Base-by-base conservation (phyloP, 2,888 invertebrate species). In the Limenitis arthemis region DNA sequence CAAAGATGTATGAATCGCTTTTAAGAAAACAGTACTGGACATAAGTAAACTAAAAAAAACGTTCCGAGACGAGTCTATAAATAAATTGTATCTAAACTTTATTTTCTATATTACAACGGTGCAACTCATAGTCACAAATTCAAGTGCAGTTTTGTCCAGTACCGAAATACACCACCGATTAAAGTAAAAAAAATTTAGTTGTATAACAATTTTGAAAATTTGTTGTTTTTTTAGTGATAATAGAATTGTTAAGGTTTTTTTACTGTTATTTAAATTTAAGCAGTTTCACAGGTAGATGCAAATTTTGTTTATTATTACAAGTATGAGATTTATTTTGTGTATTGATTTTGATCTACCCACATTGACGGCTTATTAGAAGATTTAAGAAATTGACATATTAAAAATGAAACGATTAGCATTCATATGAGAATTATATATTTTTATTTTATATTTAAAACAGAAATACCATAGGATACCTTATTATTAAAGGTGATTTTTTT, bases 151-250 rank as follows among this genome's bases (percentile, higher is more conserved):
- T 37, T 37, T 31, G 46, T 46, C 30, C 12, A 38, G 30, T 38
- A 37, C 9, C 39, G 48, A 44, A 55, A 59, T 52, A 57, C 60
- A 59, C 62, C 60, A 61, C 62, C 61, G 57, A 57, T 36, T 44
- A 30, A 44, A 40, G 42, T 38, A 46, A 36, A 38, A 41, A 20
- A 42, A 55, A 46, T 46, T 40, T 31, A 49, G 11, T 50, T 49
- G 44, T 51, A 36, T 46, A 51, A 40, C 44, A 30, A 30, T 31
- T 49, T 36, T 32, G 44, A 46, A 43, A 33, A 44, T 49, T 46
- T 38, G 55, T 56, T 53, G 40, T 49, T 51, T 47, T 47, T 49
- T 55, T 41, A 59, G 55, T 55, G 53, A 58, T 51, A 46, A 34
- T 60, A 61, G 60, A 20, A 20, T 31, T 53, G 36, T 56, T 54